Evolutionary conservation across 2,888 invertebrate genomes (phyloP).

Genomic region (Anthophora plumipes): DNA sequence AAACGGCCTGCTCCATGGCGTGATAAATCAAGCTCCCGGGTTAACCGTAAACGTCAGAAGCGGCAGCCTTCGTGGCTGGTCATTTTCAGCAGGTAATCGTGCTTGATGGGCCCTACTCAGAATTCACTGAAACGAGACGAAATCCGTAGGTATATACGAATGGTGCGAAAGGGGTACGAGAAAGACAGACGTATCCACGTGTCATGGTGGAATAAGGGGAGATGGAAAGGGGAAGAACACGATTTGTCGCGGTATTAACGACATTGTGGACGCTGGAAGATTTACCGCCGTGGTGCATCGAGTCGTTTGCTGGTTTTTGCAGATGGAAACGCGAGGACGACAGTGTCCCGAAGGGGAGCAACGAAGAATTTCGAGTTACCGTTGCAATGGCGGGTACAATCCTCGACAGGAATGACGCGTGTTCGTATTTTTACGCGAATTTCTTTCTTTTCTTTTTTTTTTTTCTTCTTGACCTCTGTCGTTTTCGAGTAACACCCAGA

Average conservation of each 20-base stretch:
- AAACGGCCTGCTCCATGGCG: constrained; percentile 29
- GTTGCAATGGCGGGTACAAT: not conserved
- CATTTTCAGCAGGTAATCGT: constrained; percentile 59
- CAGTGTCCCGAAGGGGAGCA: not conserved
- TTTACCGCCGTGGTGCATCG: constrained; percentile 5
- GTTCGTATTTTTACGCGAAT: not conserved
- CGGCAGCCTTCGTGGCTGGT: constrained; percentile 47
- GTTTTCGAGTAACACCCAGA: too few relatives aligned
- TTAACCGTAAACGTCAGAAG: constrained; percentile 60
- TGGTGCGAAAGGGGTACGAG: not conserved
- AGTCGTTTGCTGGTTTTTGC: constrained; percentile 6
- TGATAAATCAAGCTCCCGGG: constrained; percentile 59
- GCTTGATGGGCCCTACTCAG: constrained; percentile 40
- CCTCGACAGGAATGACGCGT: not conserved
- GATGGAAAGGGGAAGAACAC: not conserved
- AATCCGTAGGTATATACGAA: not conserved
- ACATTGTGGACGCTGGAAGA: constrained; percentile 23
- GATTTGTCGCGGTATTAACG: constrained; percentile 44
- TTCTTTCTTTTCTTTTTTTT: too few relatives aligned
- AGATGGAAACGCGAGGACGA: not conserved
- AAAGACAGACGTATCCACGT: not conserved
- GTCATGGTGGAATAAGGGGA: not conserved
- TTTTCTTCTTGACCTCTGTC: too few relatives aligned
- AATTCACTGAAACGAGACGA: constrained; percentile 43
- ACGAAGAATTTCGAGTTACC: not conserved